These are phyloP conservation scores for Lepidotrigona ventralis DNA, from an alignment of 1,140 invertebrate species.

Conservation along the genomic window DNA sequence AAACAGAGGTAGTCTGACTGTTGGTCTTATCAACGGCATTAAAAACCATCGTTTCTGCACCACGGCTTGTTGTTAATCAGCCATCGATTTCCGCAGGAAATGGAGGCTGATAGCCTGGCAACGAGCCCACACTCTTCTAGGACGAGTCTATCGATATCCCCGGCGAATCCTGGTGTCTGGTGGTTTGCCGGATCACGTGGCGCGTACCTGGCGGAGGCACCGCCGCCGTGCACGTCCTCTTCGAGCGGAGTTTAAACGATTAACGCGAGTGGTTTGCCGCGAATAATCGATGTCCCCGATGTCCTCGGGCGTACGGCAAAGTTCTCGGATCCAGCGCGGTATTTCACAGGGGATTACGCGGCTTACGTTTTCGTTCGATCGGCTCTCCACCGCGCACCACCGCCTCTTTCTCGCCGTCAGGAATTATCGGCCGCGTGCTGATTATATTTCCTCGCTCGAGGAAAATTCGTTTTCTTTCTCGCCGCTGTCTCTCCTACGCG, in stretches of 20 bases:
- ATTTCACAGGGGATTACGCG: slow-evolving; percentile 74
- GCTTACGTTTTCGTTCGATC: slow-evolving; percentile 74
- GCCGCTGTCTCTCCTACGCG: background rate
- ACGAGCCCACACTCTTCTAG: slow-evolving; percentile 36
- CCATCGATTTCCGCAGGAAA: slow-evolving; percentile 1
- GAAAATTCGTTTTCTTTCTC: background rate
- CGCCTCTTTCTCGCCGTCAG: slow-evolving; percentile 28
- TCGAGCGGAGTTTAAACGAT: slow-evolving; percentile 70
- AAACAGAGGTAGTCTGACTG: background rate
- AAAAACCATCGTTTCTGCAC: background rate
- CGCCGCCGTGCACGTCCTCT: slow-evolving; percentile 38
- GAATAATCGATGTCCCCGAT: slow-evolving; percentile 75
- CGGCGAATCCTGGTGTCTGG: slow-evolving; percentile 35
- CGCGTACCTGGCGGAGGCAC: slow-evolving; percentile 48
- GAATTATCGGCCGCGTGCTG: slow-evolving; percentile 60
- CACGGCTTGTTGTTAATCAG: background rate
- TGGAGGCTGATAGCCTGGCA: slow-evolving; percentile 13
- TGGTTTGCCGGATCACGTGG: slow-evolving; percentile 60
- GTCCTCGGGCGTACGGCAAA: slow-evolving; percentile 66
- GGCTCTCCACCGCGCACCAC: slow-evolving; percentile 35
- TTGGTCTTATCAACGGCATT: background rate
- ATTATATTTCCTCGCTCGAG: slow-evolving; percentile 49
- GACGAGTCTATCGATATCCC: slow-evolving; percentile 47
- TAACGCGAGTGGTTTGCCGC: slow-evolving; percentile 72
- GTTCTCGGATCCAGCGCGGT: slow-evolving; percentile 72